Percentiles rank a stretch among this genome's conserved stretches.
These are phyloP conservation scores for Hippocampus comes DNA, from an alignment of 2,113 vertebrate genomes.

Conservation along the genomic window DNA sequence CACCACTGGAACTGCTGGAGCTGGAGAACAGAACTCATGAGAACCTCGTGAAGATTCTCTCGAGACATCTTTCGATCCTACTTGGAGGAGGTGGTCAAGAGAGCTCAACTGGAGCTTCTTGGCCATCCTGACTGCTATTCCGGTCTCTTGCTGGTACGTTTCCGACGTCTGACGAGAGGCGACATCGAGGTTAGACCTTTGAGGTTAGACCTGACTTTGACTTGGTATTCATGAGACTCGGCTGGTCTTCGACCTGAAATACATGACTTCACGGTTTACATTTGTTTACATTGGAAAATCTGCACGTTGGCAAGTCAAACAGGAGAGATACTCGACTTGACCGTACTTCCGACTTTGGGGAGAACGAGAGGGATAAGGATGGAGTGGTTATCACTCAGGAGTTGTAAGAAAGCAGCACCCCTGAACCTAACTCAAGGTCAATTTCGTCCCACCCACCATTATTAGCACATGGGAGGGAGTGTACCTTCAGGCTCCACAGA, in stretches of 20 bases:
- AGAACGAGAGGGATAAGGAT: background rate
- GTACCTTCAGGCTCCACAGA: constrained; percentile 19
- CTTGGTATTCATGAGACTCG: background rate
- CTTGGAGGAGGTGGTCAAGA: constrained; percentile 2
- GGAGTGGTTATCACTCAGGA: background rate
- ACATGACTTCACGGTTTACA: background rate
- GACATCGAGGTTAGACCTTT: background rate
- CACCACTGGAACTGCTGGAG: constrained; percentile 7
- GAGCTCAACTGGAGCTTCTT: background rate
- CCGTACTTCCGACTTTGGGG: background rate
- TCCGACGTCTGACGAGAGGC: background rate
- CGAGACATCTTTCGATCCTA: background rate
- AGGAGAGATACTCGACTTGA: too few species aligned
- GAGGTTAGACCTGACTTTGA: background rate
- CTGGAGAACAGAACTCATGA: background rate
- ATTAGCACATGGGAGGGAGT: background rate
- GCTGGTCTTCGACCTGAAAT: background rate
- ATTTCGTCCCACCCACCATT: background rate
- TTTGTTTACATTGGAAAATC: too few species aligned
- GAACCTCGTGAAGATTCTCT: background rate
- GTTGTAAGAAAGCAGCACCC: background rate
- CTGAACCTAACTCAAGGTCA: background rate
- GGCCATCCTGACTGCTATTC: background rate
- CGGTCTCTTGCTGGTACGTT: background rate
- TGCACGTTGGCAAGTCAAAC: too few species aligned